A percentile compares a stretch with the other conserved stretches of the same genome.
phyloP scores from a whole-genome alignment of 2,113 vertebrate genomes.

The Vulpes ferrilata region DNA sequence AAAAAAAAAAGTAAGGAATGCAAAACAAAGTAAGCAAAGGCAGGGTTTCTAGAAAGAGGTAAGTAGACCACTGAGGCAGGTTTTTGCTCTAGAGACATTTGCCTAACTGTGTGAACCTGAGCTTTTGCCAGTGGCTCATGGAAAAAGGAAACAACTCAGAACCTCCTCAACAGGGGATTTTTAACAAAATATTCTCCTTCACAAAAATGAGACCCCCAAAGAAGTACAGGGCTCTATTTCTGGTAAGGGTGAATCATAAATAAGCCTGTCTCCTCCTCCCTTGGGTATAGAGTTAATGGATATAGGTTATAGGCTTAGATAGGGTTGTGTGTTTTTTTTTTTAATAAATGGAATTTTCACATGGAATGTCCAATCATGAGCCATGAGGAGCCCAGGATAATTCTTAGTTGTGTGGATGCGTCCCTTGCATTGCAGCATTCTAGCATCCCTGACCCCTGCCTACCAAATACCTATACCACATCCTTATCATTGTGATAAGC shows the following conservation, averaged over 20 bases:
- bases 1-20: neutral
- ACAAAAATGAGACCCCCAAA: neutral
- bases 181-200: neutral
- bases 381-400: neutral
- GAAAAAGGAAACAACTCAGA: neutral
- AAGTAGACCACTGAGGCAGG: neutral
- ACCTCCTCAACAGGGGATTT: neutral
- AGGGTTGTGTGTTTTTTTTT: neutral
- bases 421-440: neutral
- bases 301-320: neutral
- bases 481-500: neutral
- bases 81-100: neutral
- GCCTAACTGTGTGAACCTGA: neutral
- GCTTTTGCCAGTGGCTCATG: neutral
- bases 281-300: neutral
- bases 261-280: neutral
- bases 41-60: neutral
- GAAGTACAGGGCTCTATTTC: neutral
- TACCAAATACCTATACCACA: neutral
- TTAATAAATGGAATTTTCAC: neutral
- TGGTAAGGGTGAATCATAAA: neutral
- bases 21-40: conserved; percentile 21
- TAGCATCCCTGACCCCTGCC: neutral
- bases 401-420: neutral
- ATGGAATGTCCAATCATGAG: neutral